Evolutionary conservation across 37 sponge, comb jelly and placozoan species (phyloP).

Genomic region (Halichondria panicea): DNA sequence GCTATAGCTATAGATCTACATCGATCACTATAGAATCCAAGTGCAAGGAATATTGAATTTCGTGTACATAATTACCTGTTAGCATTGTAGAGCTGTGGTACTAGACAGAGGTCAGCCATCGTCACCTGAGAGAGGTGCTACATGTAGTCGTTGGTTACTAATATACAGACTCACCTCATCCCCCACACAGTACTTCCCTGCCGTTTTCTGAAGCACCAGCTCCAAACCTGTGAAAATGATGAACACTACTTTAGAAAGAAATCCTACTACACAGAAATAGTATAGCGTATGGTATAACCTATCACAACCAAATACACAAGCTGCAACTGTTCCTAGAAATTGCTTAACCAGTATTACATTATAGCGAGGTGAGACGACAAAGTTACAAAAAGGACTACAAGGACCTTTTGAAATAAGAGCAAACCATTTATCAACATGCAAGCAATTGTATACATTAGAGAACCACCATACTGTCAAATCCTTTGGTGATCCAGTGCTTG

Average conservation of each 20-base stretch:
- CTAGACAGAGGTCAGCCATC: conserved; percentile 92
- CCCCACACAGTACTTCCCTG: conserved; percentile 96
- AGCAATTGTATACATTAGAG: neutral
- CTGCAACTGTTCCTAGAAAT: neutral
- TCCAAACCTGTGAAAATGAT: conserved; percentile 74
- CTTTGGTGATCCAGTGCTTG: conserved; percentile 89
- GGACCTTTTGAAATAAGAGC: neutral
- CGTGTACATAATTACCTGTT: conserved; percentile 75
- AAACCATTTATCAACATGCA: neutral
- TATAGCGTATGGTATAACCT: no score
- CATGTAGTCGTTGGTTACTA: neutral
- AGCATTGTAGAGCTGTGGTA: conserved; percentile 97
- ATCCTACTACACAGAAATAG: neutral
- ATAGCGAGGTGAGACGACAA: neutral
- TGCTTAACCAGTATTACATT: no score
- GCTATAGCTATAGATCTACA: no score
- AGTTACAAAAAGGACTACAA: neutral
- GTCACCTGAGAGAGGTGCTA: conserved; percentile 58
- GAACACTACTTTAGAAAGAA: neutral
- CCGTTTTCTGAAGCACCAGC: conserved; percentile 54
- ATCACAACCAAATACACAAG: neutral
- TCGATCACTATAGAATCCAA: no score
- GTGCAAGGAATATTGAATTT: no score
- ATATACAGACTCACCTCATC: conserved; percentile 73
- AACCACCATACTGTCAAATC: conserved; percentile 69